Base-by-base conservation (phyloP, 2,113 vertebrate genomes). In the Phaethon lepturus region DNA sequence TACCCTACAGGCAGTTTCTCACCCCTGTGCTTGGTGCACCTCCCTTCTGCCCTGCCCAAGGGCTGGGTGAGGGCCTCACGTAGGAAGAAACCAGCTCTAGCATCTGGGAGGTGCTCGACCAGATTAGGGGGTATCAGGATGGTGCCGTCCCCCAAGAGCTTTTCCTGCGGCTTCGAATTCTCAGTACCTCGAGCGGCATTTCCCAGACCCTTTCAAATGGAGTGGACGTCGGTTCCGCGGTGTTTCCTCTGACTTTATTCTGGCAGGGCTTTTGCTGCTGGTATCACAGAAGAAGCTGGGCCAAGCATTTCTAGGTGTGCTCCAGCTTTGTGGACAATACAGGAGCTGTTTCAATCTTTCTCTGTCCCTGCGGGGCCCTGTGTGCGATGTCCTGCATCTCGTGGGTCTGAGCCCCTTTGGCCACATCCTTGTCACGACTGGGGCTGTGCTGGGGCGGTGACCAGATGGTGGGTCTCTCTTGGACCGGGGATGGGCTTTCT, bases 101-200 rank as follows among this genome's bases (percentile, higher is more conserved):
- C 24, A 13, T 13, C 40, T 56, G 60, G 19, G 68, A 77, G 73
- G 13, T 52, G 55, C 47, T 58, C 12, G 56, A 64, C 13, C 29
- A 53, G 42, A 6, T 78, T 19, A 20, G 53, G 10, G 45, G 74
- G 40, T 33, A 23, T 53, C 40, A n/a, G 53, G 45, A 24, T 19
- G 29, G n/a, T 40, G 74, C 58, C 59, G 20, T 50, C 72, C 44
- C 45, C 74, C 5, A 0, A 58, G 66, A 79, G 47, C 72, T 86
- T 71, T 63, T 75, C 47, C 49, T 53, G 86, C 26, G 3, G 2
- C 33, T 63, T 47, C 31, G 4, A 26, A 23, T 76, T n/a, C n/a
- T 50, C 49, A 17, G 40, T 7, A 26, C n/a, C 1, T 0, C 2
- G 2, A 80, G 29, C 1, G 5, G 24, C 26, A 6, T 64, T 59